Evolutionary conservation across 2,888 invertebrate species (phyloP).

Genomic region (Cremastinae sp.): DNA sequence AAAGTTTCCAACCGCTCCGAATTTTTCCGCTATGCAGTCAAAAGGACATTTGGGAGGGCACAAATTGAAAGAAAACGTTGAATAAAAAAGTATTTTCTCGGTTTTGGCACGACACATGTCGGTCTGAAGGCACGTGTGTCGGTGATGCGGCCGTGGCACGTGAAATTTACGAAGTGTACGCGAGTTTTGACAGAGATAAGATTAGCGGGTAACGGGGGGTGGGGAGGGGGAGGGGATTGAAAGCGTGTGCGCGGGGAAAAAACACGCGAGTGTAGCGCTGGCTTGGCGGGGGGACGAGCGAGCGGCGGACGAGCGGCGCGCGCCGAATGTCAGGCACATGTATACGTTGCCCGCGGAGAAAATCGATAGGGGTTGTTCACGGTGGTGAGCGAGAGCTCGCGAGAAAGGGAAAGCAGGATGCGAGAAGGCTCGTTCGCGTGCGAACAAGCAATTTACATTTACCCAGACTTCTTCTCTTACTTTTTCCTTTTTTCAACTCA

Average conservation of each 20-base stretch:
- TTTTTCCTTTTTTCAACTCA: too few relatives aligned
- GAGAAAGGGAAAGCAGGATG: constrained; percentile 17
- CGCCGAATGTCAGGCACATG: constrained; percentile 39
- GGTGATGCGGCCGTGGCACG: constrained; percentile 37
- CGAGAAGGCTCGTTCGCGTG: constrained; percentile 57
- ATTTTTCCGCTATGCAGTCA: too few relatives aligned
- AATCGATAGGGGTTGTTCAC: constrained; percentile 52
- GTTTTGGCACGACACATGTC: constrained; percentile 14
- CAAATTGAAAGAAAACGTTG: too few relatives aligned
- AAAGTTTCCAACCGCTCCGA: too few relatives aligned
- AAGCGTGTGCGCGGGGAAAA: constrained; percentile 22
- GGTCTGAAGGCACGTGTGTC: constrained; percentile 20
- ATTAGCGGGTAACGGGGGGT: constrained; percentile 19
- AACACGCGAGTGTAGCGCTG: constrained; percentile 7
- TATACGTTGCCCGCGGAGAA: constrained; percentile 53
- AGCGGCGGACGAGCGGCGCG: constrained; percentile 28
- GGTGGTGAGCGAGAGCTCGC: constrained; percentile 34
- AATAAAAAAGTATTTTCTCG: constrained; percentile 2
- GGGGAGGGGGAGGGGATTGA: not conserved
- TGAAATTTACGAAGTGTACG: constrained; percentile 25
- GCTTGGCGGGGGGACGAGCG: not conserved
- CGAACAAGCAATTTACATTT: constrained; percentile 64
- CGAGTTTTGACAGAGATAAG: constrained; percentile 34
- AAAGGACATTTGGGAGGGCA: too few relatives aligned
- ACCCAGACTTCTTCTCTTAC: constrained; percentile 53